Conservation (phyloP, 2,888 invertebrate genomes). For the Seladonia tumulorum region DNA sequence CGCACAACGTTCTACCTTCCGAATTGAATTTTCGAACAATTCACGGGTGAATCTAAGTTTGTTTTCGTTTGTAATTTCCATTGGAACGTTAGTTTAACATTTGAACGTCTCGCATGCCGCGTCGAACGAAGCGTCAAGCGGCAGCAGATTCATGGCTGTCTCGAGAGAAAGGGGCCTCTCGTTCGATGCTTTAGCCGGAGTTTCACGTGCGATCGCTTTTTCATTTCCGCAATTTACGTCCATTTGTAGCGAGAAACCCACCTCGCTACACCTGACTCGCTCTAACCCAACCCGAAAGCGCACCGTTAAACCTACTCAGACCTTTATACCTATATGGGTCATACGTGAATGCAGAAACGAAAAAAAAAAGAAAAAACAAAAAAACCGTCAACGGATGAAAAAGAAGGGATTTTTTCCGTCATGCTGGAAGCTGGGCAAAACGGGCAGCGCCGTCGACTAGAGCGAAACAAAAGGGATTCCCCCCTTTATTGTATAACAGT, state of each 20-base stretch:
- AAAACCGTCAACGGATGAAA: slow-evolving; percentile 46
- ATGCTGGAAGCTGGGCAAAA: slow-evolving; percentile 34
- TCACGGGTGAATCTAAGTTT: neutral
- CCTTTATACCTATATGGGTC: slow-evolving; percentile 60
- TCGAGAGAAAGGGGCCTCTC: slow-evolving; percentile 14
- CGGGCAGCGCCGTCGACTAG: slow-evolving; percentile 20
- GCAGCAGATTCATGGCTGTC: slow-evolving; percentile 43
- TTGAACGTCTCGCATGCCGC: neutral
- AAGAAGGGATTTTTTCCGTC: slow-evolving; percentile 51
- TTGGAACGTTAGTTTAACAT: neutral
- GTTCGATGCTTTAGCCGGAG: slow-evolving; percentile 55
- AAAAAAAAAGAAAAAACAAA: neutral
- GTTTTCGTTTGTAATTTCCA: slow-evolving; percentile 6
- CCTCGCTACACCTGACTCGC: slow-evolving; percentile 61
- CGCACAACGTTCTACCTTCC: neutral
- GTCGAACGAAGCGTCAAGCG: slow-evolving; percentile 21
- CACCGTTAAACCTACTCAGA: slow-evolving; percentile 59
- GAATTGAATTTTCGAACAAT: neutral
- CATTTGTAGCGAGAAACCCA: slow-evolving; percentile 66
- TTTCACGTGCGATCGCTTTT: slow-evolving; percentile 70
- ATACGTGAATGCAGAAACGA: slow-evolving; percentile 46
- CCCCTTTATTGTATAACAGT: slow-evolving; percentile 52
- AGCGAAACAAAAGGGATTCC: slow-evolving; percentile 34
- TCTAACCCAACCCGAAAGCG: slow-evolving; percentile 64
- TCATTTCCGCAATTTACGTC: slow-evolving; percentile 74